These are phyloP conservation scores for Neodiprion virginianus DNA, from an alignment of 1,140 invertebrate species.

Conservation along the genomic window DNA sequence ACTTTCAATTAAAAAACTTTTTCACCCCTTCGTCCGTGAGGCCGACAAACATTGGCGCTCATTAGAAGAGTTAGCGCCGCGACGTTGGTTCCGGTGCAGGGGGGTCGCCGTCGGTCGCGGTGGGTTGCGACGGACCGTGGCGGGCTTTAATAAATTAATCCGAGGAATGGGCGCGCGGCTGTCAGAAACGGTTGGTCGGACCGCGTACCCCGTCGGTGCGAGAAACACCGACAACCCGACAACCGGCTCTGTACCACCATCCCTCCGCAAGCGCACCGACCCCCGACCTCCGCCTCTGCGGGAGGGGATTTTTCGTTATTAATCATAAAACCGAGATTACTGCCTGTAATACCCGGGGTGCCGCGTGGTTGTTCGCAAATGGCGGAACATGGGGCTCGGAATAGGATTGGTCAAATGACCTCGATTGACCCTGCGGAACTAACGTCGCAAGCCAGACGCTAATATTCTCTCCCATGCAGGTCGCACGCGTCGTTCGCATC, in stretches of 20 bases:
- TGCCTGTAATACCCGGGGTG: conserved; percentile 2
- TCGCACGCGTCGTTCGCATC: too few species aligned
- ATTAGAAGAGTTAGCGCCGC: conserved; percentile 28
- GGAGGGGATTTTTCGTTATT: conserved; percentile 32
- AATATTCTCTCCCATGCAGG: too few species aligned
- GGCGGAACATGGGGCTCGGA: neutral
- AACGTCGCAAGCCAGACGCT: too few species aligned
- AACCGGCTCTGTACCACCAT: neutral
- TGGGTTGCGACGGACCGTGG: conserved; percentile 18
- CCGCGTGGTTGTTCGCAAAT: conserved; percentile 1
- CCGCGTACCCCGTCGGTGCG: neutral
- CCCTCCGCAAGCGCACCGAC: conserved; percentile 20
- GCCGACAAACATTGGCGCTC: conserved; percentile 27
- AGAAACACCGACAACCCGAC: neutral
- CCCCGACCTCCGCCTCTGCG: neutral
- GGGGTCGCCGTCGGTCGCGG: neutral
- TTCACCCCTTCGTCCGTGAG: conserved; percentile 9
- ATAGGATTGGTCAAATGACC: neutral
- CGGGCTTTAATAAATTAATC: conserved; percentile 45
- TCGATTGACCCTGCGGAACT: neutral
- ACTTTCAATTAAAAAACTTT: conserved; percentile 16
- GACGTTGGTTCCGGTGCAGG: conserved; percentile 14
- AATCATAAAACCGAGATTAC: conserved; percentile 36
- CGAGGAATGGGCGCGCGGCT: conserved; percentile 22
- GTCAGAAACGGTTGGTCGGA: conserved; percentile 8